Conservation (phyloP, 2,797 vertebrate genomes). For the Chloroceryle inda region DNA sequence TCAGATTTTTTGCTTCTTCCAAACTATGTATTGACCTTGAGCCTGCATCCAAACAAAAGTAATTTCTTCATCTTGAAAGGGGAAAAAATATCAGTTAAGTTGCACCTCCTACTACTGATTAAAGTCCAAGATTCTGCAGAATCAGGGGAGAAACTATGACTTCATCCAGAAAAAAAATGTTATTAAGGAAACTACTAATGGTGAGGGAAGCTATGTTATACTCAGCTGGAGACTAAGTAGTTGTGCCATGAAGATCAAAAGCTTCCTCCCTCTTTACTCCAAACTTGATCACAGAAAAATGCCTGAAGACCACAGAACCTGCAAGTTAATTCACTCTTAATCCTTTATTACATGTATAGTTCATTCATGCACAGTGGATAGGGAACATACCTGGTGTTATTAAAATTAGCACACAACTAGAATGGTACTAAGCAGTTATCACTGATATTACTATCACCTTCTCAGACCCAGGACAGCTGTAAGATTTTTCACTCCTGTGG, state of each 20-base stretch:
- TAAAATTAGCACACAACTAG: not conserved
- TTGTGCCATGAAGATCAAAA: not conserved
- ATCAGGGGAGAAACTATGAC: not conserved
- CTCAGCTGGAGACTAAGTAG: not conserved
- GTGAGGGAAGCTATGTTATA: not conserved
- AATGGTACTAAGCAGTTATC: not conserved
- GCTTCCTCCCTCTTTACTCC: not conserved
- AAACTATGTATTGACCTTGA: not conserved
- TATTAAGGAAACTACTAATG: not conserved
- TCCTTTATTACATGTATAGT: not conserved
- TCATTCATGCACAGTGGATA: not conserved
- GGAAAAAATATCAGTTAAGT: not conserved
- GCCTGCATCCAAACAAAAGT: not conserved
- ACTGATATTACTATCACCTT: accelerated
- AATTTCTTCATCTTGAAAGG: not conserved
- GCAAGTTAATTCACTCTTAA: not conserved
- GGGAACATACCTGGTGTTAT: not conserved
- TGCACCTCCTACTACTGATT: not conserved
- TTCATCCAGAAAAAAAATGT: not conserved
- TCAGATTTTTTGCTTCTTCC: not conserved
- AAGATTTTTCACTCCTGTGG: not conserved
- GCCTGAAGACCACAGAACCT: not conserved
- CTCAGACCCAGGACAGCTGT: not conserved
- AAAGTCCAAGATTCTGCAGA: not conserved
- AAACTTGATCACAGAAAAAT: not conserved